phyloP scores from a whole-genome alignment of 2,888 invertebrate genomes.

The Germaria angustata region DNA sequence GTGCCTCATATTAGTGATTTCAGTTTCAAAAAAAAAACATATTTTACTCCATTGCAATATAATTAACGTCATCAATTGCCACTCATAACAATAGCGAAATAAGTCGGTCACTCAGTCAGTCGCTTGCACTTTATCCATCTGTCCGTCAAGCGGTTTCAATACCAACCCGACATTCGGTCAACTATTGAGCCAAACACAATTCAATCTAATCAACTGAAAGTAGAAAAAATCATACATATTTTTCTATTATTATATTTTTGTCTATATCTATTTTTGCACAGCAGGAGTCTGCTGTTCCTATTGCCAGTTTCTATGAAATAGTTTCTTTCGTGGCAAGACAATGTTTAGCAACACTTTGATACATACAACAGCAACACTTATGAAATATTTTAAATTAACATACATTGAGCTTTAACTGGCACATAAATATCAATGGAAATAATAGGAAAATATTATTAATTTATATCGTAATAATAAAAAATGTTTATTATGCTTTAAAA shows the following conservation, averaged over 20 bases:
- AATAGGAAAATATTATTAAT: constrained; percentile 43
- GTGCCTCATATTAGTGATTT: neutral
- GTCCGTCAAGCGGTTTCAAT: neutral
- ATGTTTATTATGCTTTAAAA: constrained; percentile 11
- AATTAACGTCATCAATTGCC: constrained; percentile 64
- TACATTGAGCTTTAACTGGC: constrained; percentile 40
- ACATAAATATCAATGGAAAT: constrained; percentile 21
- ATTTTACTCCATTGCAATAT: constrained; percentile 42
- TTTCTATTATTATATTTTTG: neutral
- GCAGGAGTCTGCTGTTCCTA: constrained; percentile 52
- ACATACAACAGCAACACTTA: constrained; percentile 60
- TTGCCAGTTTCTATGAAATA: constrained; percentile 1
- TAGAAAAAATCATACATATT: constrained; percentile 31
- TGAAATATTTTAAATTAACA: constrained; percentile 63
- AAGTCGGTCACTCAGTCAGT: constrained; percentile 9
- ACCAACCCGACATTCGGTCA: constrained; percentile 1
- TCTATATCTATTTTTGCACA: constrained; percentile 44
- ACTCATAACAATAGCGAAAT: constrained; percentile 50
- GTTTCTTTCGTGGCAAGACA: constrained; percentile 35
- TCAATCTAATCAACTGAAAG: constrained; percentile 13
- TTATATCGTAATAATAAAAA: constrained; percentile 13
- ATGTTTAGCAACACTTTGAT: constrained; percentile 58
- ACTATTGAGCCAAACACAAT: neutral
- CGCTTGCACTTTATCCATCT: neutral
- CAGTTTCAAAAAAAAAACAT: neutral